These are phyloP conservation scores for Gasterosteus aculeatus DNA, from an alignment of 2,113 vertebrate genomes.

Conservation along the genomic window DNA sequence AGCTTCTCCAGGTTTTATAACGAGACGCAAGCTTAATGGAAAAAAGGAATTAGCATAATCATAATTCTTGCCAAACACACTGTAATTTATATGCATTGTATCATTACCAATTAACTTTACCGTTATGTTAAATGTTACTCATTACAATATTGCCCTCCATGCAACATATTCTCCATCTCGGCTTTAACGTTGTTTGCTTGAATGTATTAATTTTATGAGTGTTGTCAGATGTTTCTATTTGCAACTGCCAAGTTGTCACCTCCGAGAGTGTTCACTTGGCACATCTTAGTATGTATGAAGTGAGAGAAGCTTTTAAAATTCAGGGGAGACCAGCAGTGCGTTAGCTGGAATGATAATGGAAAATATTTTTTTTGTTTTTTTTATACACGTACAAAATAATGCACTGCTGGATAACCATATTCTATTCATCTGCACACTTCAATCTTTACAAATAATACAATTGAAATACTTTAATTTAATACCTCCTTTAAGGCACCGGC, in stretches of 20 bases:
- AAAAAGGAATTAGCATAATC: slow-evolving; percentile 38
- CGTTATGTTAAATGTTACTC: slow-evolving; percentile 48
- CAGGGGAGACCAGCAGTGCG: slow-evolving; percentile 5
- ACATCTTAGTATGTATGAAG: slow-evolving; percentile 40
- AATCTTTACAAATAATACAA: slow-evolving; percentile 16
- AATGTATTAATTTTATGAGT: slow-evolving; percentile 55
- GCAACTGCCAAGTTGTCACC: slow-evolving; percentile 58
- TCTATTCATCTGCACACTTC: slow-evolving; percentile 26
- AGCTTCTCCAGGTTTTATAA: slow-evolving; percentile 31
- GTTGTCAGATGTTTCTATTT: slow-evolving; percentile 57
- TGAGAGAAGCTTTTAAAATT: slow-evolving; percentile 39
- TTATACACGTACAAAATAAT: neutral
- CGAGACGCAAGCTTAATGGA: slow-evolving; percentile 28
- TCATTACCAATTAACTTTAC: slow-evolving; percentile 59
- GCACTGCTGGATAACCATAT: slow-evolving; percentile 13
- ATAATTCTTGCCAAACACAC: slow-evolving; percentile 33
- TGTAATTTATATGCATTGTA: slow-evolving; percentile 53
- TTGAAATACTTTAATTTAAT: slow-evolving; percentile 7
- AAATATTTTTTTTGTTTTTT: slow-evolving; percentile 39
- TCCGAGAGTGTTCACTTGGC: slow-evolving; percentile 53
- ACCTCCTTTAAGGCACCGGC: neutral
- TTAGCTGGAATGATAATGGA: slow-evolving; percentile 43
- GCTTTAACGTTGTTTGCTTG: slow-evolving; percentile 43
- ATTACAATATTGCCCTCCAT: slow-evolving; percentile 57
- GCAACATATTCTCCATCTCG: slow-evolving; percentile 36